These are phyloP conservation scores for Sepiola atlantica DNA, from an alignment of 2,888 invertebrate genomes.

Conservation along the genomic window DNA sequence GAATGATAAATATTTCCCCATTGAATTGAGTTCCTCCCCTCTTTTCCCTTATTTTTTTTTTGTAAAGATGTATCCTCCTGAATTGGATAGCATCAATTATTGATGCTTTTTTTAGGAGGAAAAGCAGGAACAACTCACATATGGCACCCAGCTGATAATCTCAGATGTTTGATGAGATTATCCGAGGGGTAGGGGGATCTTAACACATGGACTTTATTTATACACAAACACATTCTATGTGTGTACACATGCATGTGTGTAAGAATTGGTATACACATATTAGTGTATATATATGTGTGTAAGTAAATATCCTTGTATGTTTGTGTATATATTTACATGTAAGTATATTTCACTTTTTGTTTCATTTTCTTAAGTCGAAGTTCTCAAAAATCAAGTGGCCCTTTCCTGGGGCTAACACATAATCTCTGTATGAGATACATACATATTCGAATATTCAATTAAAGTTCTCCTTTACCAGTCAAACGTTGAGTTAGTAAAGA, in stretches of 20 bases:
- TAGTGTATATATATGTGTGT: no score
- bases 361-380: no score
- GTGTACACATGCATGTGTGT: background rate
- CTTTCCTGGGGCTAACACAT: no score
- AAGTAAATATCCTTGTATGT: no score
- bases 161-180: background rate
- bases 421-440: no score
- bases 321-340: no score
- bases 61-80: background rate
- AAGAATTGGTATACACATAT: background rate
- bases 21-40: background rate
- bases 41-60: background rate
- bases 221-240: background rate
- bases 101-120: background rate
- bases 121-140: background rate
- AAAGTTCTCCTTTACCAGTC: no score
- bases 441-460: no score
- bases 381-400: no score
- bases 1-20: background rate
- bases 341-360: no score
- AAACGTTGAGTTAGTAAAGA: no score
- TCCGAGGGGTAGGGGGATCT: background rate
- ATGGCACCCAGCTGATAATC: background rate
- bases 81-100: background rate
- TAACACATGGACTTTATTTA: background rate